Percentiles rank a stretch among this genome's conserved stretches.
Conservation (phyloP, 2,888 invertebrate species). For the Aphidius colemani region DNA sequence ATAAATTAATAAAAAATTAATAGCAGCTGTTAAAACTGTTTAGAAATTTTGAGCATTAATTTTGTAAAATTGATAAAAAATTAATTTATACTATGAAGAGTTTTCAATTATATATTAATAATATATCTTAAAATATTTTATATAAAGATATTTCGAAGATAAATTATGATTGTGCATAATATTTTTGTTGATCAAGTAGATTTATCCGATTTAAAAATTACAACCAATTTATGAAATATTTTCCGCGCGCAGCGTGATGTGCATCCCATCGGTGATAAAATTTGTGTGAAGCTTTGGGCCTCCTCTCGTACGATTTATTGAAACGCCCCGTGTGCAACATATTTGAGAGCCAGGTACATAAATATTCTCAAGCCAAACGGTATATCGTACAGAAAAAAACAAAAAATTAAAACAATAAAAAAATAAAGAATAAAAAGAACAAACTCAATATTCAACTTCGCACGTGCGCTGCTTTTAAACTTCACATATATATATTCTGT, state of each 20-base stretch:
- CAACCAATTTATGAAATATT: slow-evolving; percentile 16
- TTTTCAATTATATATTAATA: too few relatives aligned
- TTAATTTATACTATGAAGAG: too few relatives aligned
- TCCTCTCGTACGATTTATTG: slow-evolving; percentile 14
- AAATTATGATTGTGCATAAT: not conserved
- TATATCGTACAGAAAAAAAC: too few relatives aligned
- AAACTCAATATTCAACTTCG: slow-evolving; percentile 11
- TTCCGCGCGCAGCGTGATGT: slow-evolving; percentile 9
- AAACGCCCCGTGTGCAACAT: slow-evolving; percentile 20
- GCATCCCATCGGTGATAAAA: slow-evolving; percentile 21
- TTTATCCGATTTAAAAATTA: slow-evolving; percentile 10
- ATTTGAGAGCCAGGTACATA: slow-evolving; percentile 18
- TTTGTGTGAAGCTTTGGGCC: slow-evolving; percentile 11
- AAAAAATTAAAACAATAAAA: too few relatives aligned
- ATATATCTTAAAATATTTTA: too few relatives aligned
- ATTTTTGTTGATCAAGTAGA: slow-evolving; percentile 12
- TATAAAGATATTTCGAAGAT: too few relatives aligned
- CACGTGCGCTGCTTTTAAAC: slow-evolving; percentile 20
- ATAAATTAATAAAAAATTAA: too few relatives aligned
- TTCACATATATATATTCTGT: not conserved
- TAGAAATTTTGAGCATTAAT: too few relatives aligned
- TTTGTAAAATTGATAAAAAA: too few relatives aligned
- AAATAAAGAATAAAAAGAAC: too few relatives aligned
- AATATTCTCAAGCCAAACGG: not conserved
- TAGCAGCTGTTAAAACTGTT: too few relatives aligned